Percentiles rank a stretch among this genome's conserved stretches.
These are phyloP conservation scores for Siniperca scherzeri DNA, from an alignment of 2,797 vertebrate species.

Conservation along the genomic window DNA sequence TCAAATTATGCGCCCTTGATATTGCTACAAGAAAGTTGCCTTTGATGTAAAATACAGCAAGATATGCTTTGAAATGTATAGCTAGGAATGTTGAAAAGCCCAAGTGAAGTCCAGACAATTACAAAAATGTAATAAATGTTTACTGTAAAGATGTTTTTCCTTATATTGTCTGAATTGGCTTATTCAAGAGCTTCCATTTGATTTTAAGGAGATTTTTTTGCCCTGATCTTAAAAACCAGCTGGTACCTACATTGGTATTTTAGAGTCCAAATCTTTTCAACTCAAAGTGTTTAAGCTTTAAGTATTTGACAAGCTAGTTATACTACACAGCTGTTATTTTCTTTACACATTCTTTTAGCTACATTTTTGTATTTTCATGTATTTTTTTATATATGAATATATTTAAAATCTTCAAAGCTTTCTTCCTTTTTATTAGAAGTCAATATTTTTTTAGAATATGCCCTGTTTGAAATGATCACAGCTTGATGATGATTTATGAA, in stretches of 20 bases:
- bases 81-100: slow-evolving; percentile 73
- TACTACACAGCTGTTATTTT: slow-evolving; percentile 76
- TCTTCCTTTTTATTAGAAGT: slow-evolving; percentile 85
- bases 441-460: slow-evolving; percentile 81
- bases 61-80: slow-evolving; percentile 78
- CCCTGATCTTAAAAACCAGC: slow-evolving; percentile 50
- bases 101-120: slow-evolving; percentile 52
- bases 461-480: slow-evolving; percentile 77
- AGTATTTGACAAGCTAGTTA: slow-evolving; percentile 80
- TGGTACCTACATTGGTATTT: slow-evolving; percentile 55
- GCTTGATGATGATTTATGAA: slow-evolving; percentile 66
- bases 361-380: slow-evolving; percentile 85
- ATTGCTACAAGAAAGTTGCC: slow-evolving; percentile 79
- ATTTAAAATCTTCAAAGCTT: slow-evolving; percentile 85
- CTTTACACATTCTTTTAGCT: slow-evolving; percentile 82
- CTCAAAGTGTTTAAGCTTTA: slow-evolving; percentile 84
- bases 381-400: slow-evolving; percentile 88
- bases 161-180: slow-evolving; percentile 45
- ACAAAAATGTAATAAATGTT: slow-evolving; percentile 32
- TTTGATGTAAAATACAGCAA: slow-evolving; percentile 80
- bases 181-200: slow-evolving; percentile 23
- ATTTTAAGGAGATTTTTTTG: slow-evolving; percentile 33
- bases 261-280: slow-evolving; percentile 65
- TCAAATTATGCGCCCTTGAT: slow-evolving; percentile 74
- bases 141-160: slow-evolving; percentile 24